Percentiles rank a stretch among this genome's conserved stretches.
phyloP scores from a whole-genome alignment of 2,888 invertebrate genomes.

The Eupithecia subfuscata region DNA sequence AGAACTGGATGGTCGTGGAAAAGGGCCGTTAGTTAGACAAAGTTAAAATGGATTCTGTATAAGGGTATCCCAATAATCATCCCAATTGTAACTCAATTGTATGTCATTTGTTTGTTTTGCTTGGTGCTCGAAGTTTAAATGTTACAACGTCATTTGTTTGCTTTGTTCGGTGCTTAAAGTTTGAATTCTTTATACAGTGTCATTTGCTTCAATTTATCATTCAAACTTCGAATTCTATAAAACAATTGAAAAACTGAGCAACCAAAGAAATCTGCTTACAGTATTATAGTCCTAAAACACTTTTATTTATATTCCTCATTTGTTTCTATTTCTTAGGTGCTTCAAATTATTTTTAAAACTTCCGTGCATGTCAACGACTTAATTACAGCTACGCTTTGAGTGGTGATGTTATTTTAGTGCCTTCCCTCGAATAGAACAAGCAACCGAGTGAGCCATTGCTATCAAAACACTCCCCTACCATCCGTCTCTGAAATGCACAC shows the following conservation, averaged over 20 bases:
- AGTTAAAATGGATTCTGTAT: background rate
- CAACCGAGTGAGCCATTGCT: slow-evolving; percentile 2
- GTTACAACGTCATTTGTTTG: background rate
- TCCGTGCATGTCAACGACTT: background rate
- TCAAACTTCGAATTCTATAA: background rate
- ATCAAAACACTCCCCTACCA: slow-evolving; percentile 3
- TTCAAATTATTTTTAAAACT: background rate
- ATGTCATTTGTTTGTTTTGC: background rate
- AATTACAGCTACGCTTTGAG: background rate
- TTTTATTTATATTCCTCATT: background rate
- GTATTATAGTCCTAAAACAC: too few species aligned
- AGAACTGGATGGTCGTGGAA: background rate
- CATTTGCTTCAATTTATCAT: background rate
- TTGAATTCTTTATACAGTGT: background rate
- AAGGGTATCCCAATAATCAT: background rate
- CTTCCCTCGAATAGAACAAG: background rate
- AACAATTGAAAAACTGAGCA: background rate
- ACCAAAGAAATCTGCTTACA: background rate
- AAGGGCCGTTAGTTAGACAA: background rate
- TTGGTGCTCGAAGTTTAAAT: background rate
- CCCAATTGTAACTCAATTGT: background rate
- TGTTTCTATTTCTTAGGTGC: background rate
- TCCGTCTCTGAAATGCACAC: slow-evolving; percentile 18
- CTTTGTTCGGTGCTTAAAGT: background rate
- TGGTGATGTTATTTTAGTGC: background rate